phyloP scores from a whole-genome alignment of 2,888 invertebrate genomes.

The Dichetophora obliterata region DNA sequence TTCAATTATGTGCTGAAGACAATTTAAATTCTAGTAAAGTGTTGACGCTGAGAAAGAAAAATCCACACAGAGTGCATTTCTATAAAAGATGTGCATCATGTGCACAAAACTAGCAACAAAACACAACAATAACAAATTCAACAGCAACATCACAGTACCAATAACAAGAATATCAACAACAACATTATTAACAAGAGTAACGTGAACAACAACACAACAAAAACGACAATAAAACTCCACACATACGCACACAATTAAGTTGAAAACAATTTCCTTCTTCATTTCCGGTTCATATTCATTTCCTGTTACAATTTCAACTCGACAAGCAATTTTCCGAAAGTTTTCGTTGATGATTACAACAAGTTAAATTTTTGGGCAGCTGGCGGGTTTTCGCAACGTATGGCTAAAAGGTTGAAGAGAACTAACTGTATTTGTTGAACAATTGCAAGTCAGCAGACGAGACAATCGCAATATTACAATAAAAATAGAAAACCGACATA shows the following conservation, averaged over 20 bases:
- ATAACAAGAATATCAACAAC: neutral
- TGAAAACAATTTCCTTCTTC: constrained; percentile 37
- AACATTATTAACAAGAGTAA: neutral
- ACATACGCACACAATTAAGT: constrained; percentile 33
- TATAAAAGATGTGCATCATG: neutral
- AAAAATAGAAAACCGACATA: neutral
- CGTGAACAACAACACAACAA: neutral
- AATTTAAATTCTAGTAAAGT: no score
- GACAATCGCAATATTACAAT: neutral
- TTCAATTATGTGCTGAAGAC: no score
- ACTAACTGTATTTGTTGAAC: neutral
- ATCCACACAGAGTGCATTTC: no score
- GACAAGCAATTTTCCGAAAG: constrained; percentile 35
- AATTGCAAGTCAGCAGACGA: neutral
- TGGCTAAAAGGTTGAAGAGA: neutral
- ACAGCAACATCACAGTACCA: constrained; percentile 3
- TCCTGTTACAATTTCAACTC: constrained; percentile 32
- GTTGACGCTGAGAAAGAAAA: no score
- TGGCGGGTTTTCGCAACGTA: neutral
- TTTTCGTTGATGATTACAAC: constrained; percentile 24
- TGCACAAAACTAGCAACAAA: neutral
- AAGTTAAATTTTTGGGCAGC: neutral
- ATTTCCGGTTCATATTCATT: constrained; percentile 39
- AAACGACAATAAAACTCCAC: neutral
- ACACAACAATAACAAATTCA: neutral